Evolutionary conservation across 2,797 vertebrate species (phyloP), one percentile per base, ranked within the genome.

Genomic region (Sciaenops ocellatus): DNA sequence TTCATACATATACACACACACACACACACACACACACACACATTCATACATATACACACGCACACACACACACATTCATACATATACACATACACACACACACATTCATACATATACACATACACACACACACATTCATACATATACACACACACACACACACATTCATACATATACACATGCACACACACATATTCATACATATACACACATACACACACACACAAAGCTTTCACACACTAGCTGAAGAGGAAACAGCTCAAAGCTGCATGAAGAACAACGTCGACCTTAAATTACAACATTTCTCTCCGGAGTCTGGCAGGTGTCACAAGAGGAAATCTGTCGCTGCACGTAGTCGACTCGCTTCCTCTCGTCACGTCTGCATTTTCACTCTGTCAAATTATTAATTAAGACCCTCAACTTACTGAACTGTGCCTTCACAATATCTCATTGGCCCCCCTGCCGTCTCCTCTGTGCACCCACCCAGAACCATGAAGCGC

Each of bases 101-200:
- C n/a, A n/a, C n/a, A n/a, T n/a, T n/a, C n/a, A n/a, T n/a, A n/a
- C n/a, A n/a, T n/a, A n/a, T n/a, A n/a, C n/a, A n/a, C n/a, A n/a
- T n/a, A n/a, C n/a, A 46, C 24, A 72, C 26, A 73, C 65, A 62
- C 34, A 73, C 69, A 41, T 63, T 6, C n/a, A n/a, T n/a, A n/a
- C n/a, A n/a, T n/a, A n/a, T n/a, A n/a, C n/a, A n/a, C n/a, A n/a
- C n/a, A n/a, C n/a, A n/a, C n/a, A n/a, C n/a, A n/a, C n/a, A n/a
- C n/a, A n/a, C n/a, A n/a, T n/a, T n/a, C n/a, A n/a, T n/a, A n/a
- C n/a, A n/a, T n/a, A n/a, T n/a, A n/a, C n/a, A n/a, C n/a, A n/a
- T n/a, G n/a, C n/a, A 34, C 13, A 62, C 9, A 26, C 6, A 61
- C 16, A 30, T 30, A 30, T 30, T 30, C 6, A 30, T 6, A 30